These are phyloP conservation scores for Drosophila lutescens DNA, from an alignment of 2,888 invertebrate genomes.

Conservation along the genomic window DNA sequence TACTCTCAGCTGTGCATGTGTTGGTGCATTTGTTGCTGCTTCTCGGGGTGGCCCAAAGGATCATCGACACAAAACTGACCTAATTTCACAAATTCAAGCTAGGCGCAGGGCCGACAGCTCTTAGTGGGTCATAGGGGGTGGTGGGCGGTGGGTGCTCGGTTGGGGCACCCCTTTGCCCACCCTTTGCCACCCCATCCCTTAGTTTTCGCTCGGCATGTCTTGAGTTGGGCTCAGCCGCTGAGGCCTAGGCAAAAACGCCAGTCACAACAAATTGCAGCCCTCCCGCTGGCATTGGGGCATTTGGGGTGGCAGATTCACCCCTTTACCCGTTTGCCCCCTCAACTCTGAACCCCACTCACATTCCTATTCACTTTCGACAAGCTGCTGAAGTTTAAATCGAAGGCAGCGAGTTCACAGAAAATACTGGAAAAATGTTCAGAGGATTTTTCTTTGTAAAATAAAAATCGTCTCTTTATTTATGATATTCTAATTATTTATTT, in stretches of 20 bases:
- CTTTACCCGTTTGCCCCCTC: not conserved
- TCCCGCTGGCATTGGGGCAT: slow-evolving; percentile 48
- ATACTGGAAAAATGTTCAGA: not conserved
- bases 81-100: slow-evolving; percentile 83
- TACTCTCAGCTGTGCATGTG: slow-evolving; percentile 24
- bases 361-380: slow-evolving; percentile 39
- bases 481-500: no score
- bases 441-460: not conserved
- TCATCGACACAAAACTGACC: slow-evolving; percentile 85
- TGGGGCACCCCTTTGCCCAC: slow-evolving; percentile 1
- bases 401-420: slow-evolving; percentile 27
- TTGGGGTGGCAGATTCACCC: not conserved
- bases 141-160: slow-evolving; percentile 14
- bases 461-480: not conserved
- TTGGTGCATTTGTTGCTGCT: slow-evolving; percentile 44
- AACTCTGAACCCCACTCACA: slow-evolving; percentile 18
- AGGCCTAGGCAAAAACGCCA: slow-evolving; percentile 44
- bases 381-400: slow-evolving; percentile 44
- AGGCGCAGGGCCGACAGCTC: slow-evolving; percentile 70
- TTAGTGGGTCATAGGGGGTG: slow-evolving; percentile 72
- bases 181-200: not conserved
- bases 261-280: slow-evolving; percentile 58
- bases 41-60: slow-evolving; percentile 80
- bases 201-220: slow-evolving; percentile 33
- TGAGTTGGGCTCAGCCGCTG: slow-evolving; percentile 48